phyloP scores from a whole-genome alignment of 2,113 vertebrate genomes.

The Oncorhynchus keta region DNA sequence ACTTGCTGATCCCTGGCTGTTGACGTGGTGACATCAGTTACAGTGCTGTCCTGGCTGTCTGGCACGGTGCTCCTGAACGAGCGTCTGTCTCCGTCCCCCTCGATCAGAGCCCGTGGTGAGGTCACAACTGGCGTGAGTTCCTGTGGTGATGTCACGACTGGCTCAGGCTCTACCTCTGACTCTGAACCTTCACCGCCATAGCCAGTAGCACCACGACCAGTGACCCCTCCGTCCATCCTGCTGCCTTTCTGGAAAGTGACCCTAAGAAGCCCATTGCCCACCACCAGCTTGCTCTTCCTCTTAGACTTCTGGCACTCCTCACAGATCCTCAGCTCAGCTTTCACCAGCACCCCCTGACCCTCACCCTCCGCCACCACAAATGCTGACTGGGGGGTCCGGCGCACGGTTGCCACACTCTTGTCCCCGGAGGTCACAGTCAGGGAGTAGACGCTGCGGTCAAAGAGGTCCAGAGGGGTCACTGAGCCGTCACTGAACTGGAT shows the following conservation, averaged over 20 bases:
- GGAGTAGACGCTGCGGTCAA: constrained; percentile 82
- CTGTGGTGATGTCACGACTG: constrained; percentile 34
- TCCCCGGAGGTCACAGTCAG: constrained; percentile 82
- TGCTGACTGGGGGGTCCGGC: constrained; percentile 73
- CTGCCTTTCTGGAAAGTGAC: constrained; percentile 76
- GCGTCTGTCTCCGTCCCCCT: constrained; percentile 27
- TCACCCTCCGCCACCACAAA: constrained; percentile 77
- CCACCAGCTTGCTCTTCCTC: constrained; percentile 83
- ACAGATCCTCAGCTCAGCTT: constrained; percentile 87
- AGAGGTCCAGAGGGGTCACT: constrained; percentile 83
- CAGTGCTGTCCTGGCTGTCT: constrained; percentile 47
- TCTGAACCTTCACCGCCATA: constrained; percentile 5
- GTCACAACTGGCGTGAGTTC: constrained; percentile 27
- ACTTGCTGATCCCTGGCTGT: constrained; percentile 20
- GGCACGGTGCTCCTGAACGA: constrained; percentile 58
- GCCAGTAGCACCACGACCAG: constrained; percentile 32
- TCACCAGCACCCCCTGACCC: constrained; percentile 80
- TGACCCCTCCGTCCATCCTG: constrained; percentile 21
- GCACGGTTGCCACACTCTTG: constrained; percentile 82
- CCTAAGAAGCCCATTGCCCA: constrained; percentile 74
- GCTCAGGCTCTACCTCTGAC: constrained; percentile 49
- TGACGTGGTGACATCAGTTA: constrained; percentile 26
- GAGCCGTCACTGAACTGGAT: constrained; percentile 92
- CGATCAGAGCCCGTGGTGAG: constrained; percentile 41
- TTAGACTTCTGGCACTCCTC: constrained; percentile 93